Evolutionary conservation across 2,113 vertebrate species (phyloP).

Genomic region (Apodemus speciosus): DNA sequence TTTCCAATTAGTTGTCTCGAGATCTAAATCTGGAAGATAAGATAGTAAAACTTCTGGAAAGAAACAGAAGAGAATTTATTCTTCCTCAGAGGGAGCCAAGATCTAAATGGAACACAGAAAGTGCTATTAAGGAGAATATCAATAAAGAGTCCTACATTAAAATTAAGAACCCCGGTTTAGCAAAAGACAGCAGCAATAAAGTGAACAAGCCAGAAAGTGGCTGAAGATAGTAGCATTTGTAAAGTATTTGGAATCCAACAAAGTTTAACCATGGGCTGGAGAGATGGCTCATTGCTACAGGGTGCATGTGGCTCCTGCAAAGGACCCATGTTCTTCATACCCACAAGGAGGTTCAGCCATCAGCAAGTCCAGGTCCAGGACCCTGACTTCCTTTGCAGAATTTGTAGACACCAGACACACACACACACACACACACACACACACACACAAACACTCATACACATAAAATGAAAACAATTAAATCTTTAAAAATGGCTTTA

Average conservation of each 20-base stretch:
- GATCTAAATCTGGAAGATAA: background rate
- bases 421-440: background rate
- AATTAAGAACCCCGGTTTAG: background rate
- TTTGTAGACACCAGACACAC: background rate
- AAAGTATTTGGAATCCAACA: background rate
- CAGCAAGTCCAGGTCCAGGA: background rate
- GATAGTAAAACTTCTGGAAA: background rate
- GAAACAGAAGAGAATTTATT: background rate
- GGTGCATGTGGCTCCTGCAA: background rate
- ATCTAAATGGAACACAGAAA: constrained; percentile 18
- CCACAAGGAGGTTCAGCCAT: background rate
- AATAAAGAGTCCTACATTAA: background rate
- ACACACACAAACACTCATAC: background rate
- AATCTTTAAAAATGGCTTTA: background rate
- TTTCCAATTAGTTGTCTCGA: background rate
- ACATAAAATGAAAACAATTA: background rate
- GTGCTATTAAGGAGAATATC: background rate
- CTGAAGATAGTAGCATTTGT: background rate
- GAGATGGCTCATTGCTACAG: background rate
- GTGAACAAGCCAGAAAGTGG: background rate
- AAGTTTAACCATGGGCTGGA: background rate
- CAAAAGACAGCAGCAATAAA: background rate
- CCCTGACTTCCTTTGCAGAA: background rate
- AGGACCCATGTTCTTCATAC: background rate
- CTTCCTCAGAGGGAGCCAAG: background rate